phyloP scores from a whole-genome alignment of 2,797 vertebrate species.

The Acanthurus tractus region DNA sequence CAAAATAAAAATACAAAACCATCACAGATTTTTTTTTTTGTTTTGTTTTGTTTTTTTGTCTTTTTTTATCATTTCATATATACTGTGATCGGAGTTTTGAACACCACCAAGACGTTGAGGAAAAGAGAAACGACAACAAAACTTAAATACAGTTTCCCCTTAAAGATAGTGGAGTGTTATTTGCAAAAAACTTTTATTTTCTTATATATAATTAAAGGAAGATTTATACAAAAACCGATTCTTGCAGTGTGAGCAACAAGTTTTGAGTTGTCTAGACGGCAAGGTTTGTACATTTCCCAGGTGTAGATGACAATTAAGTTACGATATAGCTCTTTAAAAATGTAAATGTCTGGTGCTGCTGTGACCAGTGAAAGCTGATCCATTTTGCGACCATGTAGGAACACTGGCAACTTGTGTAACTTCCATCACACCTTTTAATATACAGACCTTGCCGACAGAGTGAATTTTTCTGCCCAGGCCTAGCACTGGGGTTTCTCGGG shows the following conservation, averaged over 20 bases:
- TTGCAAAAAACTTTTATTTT: slow-evolving; percentile 86
- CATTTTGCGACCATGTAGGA: slow-evolving; percentile 13
- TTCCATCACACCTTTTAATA: slow-evolving; percentile 38
- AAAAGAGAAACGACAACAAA: slow-evolving; percentile 88
- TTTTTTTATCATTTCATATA: slow-evolving; percentile 80
- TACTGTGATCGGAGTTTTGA: slow-evolving; percentile 92
- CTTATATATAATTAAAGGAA: slow-evolving; percentile 92
- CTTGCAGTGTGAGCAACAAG: slow-evolving; percentile 91
- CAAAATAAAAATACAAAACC: slow-evolving; percentile 87
- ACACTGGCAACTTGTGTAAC: slow-evolving; percentile 11
- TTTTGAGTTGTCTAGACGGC: slow-evolving; percentile 85
- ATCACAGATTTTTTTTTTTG: slow-evolving; percentile 85
- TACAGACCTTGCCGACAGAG: slow-evolving; percentile 64
- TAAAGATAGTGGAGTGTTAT: slow-evolving; percentile 93
- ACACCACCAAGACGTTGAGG: slow-evolving; percentile 95
- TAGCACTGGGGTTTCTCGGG: slow-evolving; percentile 73
- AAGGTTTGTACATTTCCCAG: slow-evolving; percentile 64
- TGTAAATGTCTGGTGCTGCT: slow-evolving; percentile 15
- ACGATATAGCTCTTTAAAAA: slow-evolving; percentile 30
- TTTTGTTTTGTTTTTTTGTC: slow-evolving; percentile 69
- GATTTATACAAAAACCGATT: slow-evolving; percentile 90
- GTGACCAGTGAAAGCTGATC: slow-evolving; percentile 26
- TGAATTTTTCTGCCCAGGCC: slow-evolving; percentile 86
- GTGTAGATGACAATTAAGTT: slow-evolving; percentile 19
- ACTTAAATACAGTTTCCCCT: slow-evolving; percentile 95